Conservation (phyloP, 2,797 vertebrate species). For the Gymnocypris eckloni region DNA sequence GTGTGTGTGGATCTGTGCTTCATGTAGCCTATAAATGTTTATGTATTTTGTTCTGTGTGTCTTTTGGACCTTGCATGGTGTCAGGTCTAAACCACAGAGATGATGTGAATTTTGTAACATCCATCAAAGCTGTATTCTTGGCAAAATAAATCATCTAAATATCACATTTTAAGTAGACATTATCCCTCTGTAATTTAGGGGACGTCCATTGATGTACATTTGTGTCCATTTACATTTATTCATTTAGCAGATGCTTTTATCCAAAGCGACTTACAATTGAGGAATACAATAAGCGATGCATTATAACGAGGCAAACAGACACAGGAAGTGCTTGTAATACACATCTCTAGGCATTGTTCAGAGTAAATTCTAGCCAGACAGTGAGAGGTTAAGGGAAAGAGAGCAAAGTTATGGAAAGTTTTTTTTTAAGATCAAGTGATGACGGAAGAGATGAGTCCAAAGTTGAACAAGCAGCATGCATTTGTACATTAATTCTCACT, state of each 20-base stretch:
- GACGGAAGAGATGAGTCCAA: neutral
- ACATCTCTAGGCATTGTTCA: no score
- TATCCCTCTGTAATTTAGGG: neutral
- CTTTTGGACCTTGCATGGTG: neutral
- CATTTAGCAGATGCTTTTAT: no score
- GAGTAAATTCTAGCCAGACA: no score
- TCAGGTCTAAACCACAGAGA: neutral
- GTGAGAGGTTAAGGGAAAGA: no score
- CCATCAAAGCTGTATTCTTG: neutral
- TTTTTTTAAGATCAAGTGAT: no score
- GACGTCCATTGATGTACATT: neutral
- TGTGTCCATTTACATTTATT: slow-evolving; percentile 25
- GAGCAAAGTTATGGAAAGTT: no score
- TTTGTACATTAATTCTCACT: neutral
- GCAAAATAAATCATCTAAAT: neutral
- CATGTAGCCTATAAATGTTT: neutral
- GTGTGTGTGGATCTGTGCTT: neutral
- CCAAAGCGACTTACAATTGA: no score
- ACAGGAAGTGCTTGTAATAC: no score
- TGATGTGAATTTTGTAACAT: neutral
- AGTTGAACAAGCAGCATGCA: neutral
- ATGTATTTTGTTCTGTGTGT: neutral
- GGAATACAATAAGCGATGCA: no score
- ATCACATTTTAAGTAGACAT: neutral
- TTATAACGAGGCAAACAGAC: no score